These are phyloP conservation scores for Agapornis canus DNA, from an alignment of 2,797 vertebrate species.

Conservation along the genomic window DNA sequence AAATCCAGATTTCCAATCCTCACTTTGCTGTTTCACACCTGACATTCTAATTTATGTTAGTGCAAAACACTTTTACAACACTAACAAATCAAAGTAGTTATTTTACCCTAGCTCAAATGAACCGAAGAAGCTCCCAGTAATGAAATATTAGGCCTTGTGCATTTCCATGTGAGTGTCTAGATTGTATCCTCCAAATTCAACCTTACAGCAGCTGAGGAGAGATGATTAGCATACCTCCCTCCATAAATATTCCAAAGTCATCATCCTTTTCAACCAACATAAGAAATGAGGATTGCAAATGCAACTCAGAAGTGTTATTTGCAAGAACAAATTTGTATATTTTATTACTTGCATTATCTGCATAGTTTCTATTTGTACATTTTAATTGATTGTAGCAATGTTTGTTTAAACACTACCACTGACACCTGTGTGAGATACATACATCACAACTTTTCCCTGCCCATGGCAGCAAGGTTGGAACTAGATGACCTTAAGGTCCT, in stretches of 20 bases:
- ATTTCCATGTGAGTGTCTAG: background rate
- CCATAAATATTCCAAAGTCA: background rate
- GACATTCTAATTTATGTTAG: background rate
- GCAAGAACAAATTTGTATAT: background rate
- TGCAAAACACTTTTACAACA: background rate
- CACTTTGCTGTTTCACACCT: background rate
- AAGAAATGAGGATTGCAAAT: conserved; percentile 3
- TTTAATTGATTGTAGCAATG: background rate
- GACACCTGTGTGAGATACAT: background rate
- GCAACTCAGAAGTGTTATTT: background rate
- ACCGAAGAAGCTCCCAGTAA: background rate
- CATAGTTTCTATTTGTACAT: background rate
- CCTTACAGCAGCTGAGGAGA: background rate
- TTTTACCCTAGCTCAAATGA: conserved; percentile 1
- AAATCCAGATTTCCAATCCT: background rate
- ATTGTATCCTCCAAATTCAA: conserved; percentile 10
- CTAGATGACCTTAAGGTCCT: background rate
- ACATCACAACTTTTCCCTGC: background rate
- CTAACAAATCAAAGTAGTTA: background rate
- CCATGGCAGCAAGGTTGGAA: background rate
- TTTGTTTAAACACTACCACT: background rate
- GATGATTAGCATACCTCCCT: background rate
- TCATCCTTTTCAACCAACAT: background rate
- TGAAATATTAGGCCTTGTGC: background rate
- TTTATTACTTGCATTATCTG: background rate